Base-by-base conservation (phyloP, 30 jellyfish, hydroid and myxozoan species). In the Mastigias papua region DNA sequence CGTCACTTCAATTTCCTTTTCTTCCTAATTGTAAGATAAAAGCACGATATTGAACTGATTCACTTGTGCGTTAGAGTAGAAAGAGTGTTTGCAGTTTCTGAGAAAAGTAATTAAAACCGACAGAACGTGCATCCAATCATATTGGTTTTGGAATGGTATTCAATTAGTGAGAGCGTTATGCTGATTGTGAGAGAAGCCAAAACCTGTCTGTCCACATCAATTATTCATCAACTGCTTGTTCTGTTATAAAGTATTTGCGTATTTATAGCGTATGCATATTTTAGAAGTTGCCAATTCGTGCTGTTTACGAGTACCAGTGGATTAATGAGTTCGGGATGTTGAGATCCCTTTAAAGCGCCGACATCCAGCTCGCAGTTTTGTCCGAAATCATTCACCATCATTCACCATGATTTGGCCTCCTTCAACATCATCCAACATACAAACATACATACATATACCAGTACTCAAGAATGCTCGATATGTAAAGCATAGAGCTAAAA, bases 71-170 rank as follows among this genome's bases (percentile, higher is more conserved):
- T n/a, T n/a, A n/a, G n/a, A n/a, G n/a, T n/a, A n/a, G n/a, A n/a
- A n/a, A n/a, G n/a, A n/a, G n/a, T n/a, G n/a, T n/a, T n/a, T n/a
- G n/a, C n/a, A 23, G 26, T 27, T 23, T 63, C 33, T 63, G 37
- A 63, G 37, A 63, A n/a, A 6, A 63, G 37, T 58, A 8, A 5
- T 46, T 58, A 28, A 58, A 58, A 11, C 21, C 11, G 26, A 28
- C 70, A 58, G 11, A 58, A 58, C 70, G 70, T 58, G 70, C 30
- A n/a, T 58, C 70, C 70, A 28, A n/a, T 17, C 21, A 4, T n/a
- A n/a, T 58, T 58, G 11, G 70, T 58, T 20, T 58, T 58, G 29
- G 70, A n/a, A 17, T 58, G 21, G 11, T 58, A 58, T 58, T 28
- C 70, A 23, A 63, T 23, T 63, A n/a, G 42, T 63, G 74, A 1